Percentiles rank a stretch among this genome's conserved stretches.
Conservation (phyloP, 2,113 vertebrate genomes). For the Polyodon spathula region DNA sequence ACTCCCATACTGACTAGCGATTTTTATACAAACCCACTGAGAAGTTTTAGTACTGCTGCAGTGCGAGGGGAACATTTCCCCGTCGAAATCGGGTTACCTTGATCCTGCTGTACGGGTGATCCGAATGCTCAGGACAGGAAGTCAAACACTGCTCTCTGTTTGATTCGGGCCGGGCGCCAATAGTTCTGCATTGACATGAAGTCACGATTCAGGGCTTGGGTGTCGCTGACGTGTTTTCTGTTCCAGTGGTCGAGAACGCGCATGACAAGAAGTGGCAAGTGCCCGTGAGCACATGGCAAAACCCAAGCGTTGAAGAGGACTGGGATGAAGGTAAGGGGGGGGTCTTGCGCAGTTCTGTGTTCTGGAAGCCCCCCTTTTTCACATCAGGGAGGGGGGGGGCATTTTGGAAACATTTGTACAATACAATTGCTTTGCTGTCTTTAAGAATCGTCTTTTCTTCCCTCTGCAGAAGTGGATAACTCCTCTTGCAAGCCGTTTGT, state of each 20-base stretch:
- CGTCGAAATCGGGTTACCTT: too few species aligned
- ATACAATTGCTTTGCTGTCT: not conserved
- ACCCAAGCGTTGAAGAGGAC: constrained; percentile 36
- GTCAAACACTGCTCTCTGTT: not conserved
- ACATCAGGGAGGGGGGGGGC: too few species aligned
- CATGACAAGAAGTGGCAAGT: constrained; percentile 26
- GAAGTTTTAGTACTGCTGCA: too few species aligned
- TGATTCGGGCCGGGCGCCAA: not conserved
- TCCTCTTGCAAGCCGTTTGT: constrained; percentile 28
- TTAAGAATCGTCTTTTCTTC: not conserved
- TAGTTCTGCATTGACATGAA: not conserved
- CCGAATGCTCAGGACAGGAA: not conserved
- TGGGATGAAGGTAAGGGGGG: constrained; percentile 45
- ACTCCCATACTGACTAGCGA: too few species aligned
- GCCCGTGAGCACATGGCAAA: constrained; percentile 37
- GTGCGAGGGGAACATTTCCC: too few species aligned
- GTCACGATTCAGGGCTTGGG: not conserved
- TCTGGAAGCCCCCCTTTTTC: too few species aligned
- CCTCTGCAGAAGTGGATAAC: constrained; percentile 37
- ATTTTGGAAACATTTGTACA: too few species aligned
- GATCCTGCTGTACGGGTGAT: not conserved
- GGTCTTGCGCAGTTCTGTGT: too few species aligned
- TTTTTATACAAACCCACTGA: too few species aligned
- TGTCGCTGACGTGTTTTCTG: too few species aligned
- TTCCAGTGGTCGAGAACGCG: constrained; percentile 3